Base-by-base conservation (phyloP, 1,140 invertebrate species). In the Drosophila sp. region DNA sequence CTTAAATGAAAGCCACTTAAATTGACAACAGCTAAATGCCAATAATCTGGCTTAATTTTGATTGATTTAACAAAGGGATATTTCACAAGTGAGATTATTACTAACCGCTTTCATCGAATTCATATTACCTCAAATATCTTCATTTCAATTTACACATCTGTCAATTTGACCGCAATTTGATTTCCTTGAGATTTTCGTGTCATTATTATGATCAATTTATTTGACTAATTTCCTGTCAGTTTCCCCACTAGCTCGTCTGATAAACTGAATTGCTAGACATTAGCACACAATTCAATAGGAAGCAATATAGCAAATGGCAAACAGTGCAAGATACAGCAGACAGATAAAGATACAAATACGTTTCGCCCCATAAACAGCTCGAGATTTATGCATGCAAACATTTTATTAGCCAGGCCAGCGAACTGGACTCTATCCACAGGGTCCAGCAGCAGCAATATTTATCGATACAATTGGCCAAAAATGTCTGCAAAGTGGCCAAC, bases 321-420 rank as follows among this genome's bases (percentile, higher is more conserved):
- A 45, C 45, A 61, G 48, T 73, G 50, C 40, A 25, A 73, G 27
- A 63, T 64, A 16, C 51, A 36, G 38, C 38, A 13, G 43, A 8
- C 38, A 48, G 59, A 58, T 70, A 45, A 38, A 48, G 34, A 61
- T 21, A 51, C 46, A 58, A 59, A 27, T 18, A 58, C 36, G n/a
- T 25, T 59, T 59, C 50, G 40, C 4, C 65, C 72, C 53, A 66
- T 83, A 83, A 83, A 83, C 72, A 56, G 67, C 43, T 69, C 16
- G 43, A 72, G 72, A 84, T 84, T 84, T 78, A 82, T 82, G 80
- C 65, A 62, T 64, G 50, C 70, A 34, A 72, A 21, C 63, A 70
- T 78, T 81, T 82, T 82, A 83, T 78, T 82, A 81, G 79, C 59
- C 16, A 11, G 14, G 34, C n/a, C 43, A 27, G 18, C 51, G 6